Conservation (phyloP, 2,888 invertebrate genomes). For the Parnassius smintheus region DNA sequence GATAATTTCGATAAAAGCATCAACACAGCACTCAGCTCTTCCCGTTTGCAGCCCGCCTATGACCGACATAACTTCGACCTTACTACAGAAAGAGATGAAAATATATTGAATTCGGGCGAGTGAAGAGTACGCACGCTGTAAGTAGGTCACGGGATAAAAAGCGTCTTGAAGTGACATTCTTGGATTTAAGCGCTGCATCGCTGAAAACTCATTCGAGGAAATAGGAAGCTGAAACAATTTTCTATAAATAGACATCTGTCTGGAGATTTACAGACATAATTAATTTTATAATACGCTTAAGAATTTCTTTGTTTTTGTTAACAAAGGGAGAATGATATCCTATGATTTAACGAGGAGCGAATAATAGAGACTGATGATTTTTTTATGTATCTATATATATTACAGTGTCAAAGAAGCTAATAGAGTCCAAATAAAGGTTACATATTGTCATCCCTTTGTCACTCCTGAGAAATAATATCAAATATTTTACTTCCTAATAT, state of each 20-base stretch:
- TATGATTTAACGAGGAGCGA: too few relatives aligned
- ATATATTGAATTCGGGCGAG: constrained; percentile 33
- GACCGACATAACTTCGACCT: constrained; percentile 76
- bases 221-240: constrained; percentile 52
- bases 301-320: constrained; percentile 4
- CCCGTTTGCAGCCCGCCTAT: constrained; percentile 69
- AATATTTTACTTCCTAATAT: too few relatives aligned
- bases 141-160: constrained; percentile 76
- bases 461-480: too few relatives aligned
- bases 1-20: constrained; percentile 30
- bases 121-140: constrained; percentile 49
- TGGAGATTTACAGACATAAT: constrained; percentile 47
- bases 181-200: constrained; percentile 60
- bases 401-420: too few relatives aligned
- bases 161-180: constrained; percentile 56
- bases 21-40: constrained; percentile 51
- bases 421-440: too few relatives aligned
- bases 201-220: constrained; percentile 46
- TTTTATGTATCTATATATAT: too few relatives aligned
- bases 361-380: too few relatives aligned
- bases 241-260: constrained; percentile 59
- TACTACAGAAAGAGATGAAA: constrained; percentile 55
- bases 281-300: constrained; percentile 38
- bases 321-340: not conserved
- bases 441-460: too few relatives aligned